Evolutionary conservation across 2,888 invertebrate genomes (phyloP).

Genomic region (Eubasilissa splendida): DNA sequence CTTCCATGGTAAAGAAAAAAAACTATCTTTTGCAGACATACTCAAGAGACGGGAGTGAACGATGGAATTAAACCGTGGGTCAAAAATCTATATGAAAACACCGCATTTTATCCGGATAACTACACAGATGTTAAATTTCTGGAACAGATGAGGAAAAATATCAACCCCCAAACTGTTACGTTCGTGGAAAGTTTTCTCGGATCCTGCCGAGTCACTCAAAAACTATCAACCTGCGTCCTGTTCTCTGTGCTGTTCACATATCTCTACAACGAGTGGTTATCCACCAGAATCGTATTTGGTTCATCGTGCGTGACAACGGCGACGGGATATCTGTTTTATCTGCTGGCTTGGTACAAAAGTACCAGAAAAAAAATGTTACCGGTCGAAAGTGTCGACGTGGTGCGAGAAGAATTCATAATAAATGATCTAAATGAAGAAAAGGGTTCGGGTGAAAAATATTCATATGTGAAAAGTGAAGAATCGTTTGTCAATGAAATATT

Average conservation of each 20-base stretch:
- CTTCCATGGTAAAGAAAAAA: background rate
- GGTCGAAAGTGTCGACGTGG: background rate
- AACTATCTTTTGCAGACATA: conserved; percentile 44
- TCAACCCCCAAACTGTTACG: conserved; percentile 83
- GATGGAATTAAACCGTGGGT: conserved; percentile 77
- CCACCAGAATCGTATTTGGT: conserved; percentile 77
- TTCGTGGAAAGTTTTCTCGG: conserved; percentile 81
- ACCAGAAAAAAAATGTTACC: background rate
- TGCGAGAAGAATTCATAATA: background rate
- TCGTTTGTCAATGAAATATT: conserved; percentile 44
- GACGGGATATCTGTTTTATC: conserved; percentile 77
- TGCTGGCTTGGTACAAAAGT: conserved; percentile 62
- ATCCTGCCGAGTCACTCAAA: conserved; percentile 84
- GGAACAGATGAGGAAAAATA: conserved; percentile 87
- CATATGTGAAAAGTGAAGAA: conserved; percentile 34
- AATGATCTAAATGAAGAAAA: background rate
- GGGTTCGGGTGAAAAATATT: conserved; percentile 17
- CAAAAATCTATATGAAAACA: conserved; percentile 92
- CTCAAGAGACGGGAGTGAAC: background rate
- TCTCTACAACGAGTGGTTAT: conserved; percentile 79
- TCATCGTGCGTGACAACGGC: conserved; percentile 72
- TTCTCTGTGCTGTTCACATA: conserved; percentile 83
- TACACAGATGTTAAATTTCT: conserved; percentile 92
- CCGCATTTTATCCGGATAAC: conserved; percentile 88
- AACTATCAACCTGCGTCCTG: conserved; percentile 83